These are phyloP conservation scores for Sebastes variabilis DNA, from an alignment of 2,797 vertebrate species.

Conservation along the genomic window DNA sequence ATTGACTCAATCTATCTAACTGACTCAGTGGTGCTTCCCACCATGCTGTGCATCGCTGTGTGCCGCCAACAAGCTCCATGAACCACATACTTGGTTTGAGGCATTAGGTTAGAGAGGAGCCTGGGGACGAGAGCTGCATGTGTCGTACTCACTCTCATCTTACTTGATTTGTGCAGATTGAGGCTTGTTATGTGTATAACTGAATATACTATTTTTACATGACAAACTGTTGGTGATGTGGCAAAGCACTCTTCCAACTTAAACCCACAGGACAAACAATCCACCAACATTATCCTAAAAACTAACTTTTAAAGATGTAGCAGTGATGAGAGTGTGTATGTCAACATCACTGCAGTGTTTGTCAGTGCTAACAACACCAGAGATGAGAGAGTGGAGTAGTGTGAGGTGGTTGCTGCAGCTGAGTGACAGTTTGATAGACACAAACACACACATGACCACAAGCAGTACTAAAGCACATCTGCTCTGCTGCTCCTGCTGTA, in stretches of 20 bases:
- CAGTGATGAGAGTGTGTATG: not conserved
- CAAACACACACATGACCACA: not conserved
- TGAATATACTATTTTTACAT: not conserved
- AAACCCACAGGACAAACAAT: not conserved
- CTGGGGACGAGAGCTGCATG: not conserved
- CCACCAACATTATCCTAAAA: not conserved
- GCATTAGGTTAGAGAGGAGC: not conserved
- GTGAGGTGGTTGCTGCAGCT: not conserved
- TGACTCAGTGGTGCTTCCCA: not conserved
- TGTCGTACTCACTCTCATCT: too few species aligned
- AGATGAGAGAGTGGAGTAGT: conserved; percentile 32
- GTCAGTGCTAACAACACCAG: conserved; percentile 26
- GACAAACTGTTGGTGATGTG: not conserved
- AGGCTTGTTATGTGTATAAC: not conserved
- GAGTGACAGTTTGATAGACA: conserved; percentile 3
- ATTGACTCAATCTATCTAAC: not conserved
- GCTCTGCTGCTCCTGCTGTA: not conserved
- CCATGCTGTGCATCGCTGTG: not conserved
- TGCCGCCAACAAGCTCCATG: not conserved
- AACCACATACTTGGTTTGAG: not conserved
- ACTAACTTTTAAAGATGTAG: not conserved
- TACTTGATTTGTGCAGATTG: not conserved
- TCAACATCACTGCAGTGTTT: not conserved
- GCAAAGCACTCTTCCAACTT: not conserved
- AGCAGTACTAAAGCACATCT: conserved; percentile 20